Percentiles rank a stretch among this genome's conserved stretches.
These are phyloP conservation scores for Gasteruption jaculator DNA, from an alignment of 2,888 invertebrate species.

Conservation along the genomic window DNA sequence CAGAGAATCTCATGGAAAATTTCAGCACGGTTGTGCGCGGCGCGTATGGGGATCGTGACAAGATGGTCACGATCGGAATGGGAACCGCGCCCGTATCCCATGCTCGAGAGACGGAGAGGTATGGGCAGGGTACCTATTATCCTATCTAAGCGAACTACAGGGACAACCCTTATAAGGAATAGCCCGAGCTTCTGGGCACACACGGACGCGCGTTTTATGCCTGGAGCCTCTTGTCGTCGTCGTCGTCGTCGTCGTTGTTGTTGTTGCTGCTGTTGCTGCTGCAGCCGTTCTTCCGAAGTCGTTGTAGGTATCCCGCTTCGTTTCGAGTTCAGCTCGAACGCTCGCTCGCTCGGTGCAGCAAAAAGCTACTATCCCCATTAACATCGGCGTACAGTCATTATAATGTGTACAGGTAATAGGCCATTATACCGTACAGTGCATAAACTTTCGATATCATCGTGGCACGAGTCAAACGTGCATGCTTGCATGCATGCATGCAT, in stretches of 20 bases:
- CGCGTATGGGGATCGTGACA: slow-evolving; percentile 30
- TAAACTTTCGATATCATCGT: slow-evolving; percentile 38
- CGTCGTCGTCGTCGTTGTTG: slow-evolving; percentile 20
- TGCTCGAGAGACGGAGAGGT: slow-evolving; percentile 31
- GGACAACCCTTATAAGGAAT: slow-evolving; percentile 40
- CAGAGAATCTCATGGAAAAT: too few relatives aligned
- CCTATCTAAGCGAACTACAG: slow-evolving; percentile 35
- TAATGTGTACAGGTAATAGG: slow-evolving; percentile 39
- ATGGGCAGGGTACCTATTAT: slow-evolving; percentile 43
- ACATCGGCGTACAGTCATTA: slow-evolving; percentile 39
- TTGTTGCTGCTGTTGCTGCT: too few relatives aligned
- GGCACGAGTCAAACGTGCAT: slow-evolving; percentile 11
- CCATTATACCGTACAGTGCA: slow-evolving; percentile 32
- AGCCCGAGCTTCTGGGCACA: slow-evolving; percentile 26
- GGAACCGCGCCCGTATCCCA: slow-evolving; percentile 38
- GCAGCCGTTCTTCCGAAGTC: too few relatives aligned
- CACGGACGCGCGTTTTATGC: slow-evolving; percentile 23
- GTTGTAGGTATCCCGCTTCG: too few relatives aligned
- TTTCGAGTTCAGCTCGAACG: too few relatives aligned
- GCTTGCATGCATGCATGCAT: too few relatives aligned
- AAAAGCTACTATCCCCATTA: slow-evolving; percentile 37
- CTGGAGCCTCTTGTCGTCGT: slow-evolving; percentile 18
- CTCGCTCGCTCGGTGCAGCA: slow-evolving; percentile 11
- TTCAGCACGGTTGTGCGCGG: slow-evolving; percentile 6
- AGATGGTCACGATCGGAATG: slow-evolving; percentile 38